Conservation (phyloP, 1,140 invertebrate genomes). For the Drosophila nikananu region DNA sequence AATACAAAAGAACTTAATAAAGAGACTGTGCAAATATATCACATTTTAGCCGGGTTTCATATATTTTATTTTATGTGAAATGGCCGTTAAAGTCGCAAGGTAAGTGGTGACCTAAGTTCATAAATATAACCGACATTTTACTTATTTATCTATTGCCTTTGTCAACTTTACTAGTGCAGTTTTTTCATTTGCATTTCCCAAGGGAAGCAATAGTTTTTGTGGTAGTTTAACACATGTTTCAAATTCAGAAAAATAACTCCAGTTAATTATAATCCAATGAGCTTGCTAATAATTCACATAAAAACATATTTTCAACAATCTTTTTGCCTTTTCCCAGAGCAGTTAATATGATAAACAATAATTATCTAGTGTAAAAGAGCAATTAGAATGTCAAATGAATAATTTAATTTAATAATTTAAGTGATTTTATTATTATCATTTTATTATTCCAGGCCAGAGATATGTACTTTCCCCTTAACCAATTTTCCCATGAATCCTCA, state of each 20-base stretch:
- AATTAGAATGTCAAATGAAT: slow-evolving; percentile 8
- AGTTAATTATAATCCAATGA: not conserved
- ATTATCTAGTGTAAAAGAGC: not conserved
- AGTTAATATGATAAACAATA: not conserved
- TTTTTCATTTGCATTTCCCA: no score
- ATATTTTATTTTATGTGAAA: not conserved
- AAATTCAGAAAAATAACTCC: not conserved
- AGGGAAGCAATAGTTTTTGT: not conserved
- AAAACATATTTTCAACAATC: not conserved
- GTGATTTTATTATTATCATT: not conserved
- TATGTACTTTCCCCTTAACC: not conserved
- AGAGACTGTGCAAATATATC: slow-evolving; percentile 5
- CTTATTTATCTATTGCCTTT: not conserved
- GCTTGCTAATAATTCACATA: not conserved
- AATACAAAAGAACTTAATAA: slow-evolving; percentile 21
- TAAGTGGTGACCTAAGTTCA: not conserved
- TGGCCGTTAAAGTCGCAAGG: not conserved
- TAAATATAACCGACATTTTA: not conserved
- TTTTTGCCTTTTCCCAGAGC: not conserved
- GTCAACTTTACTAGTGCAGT: not conserved
- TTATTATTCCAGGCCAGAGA: not conserved
- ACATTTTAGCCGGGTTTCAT: not conserved
- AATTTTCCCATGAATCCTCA: slow-evolving; percentile 2
- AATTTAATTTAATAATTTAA: not conserved
- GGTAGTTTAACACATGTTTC: not conserved